Evolutionary conservation across 1,140 invertebrate species (phyloP), one percentile per base, ranked within the genome.

Genomic region (Drosophila chauvacae): DNA sequence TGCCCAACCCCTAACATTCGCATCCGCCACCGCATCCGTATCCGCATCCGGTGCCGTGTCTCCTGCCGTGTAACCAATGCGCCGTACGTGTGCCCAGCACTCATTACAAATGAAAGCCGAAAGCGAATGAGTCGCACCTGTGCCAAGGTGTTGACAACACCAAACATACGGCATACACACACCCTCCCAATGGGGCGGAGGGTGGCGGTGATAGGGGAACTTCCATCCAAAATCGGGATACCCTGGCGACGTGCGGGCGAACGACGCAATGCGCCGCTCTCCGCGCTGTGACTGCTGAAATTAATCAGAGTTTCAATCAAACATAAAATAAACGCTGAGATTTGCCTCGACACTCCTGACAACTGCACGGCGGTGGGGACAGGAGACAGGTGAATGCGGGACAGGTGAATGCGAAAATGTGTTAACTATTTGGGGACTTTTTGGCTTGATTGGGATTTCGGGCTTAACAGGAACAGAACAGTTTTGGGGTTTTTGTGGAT

Each of bases 261-360:
- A 50, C 66, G 68, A 61, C 47, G 50, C 39, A 41, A 41, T 44
- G 42, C 41, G 23, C 45, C 41, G 23, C 45, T 26, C 41, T 45
- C 30, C 35, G 23, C 53, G 28, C 51, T 35, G 30, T 71, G 72
- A 26, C 72, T 53, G 69, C 63, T 51, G 60, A 76, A 86, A 82
- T 87, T 87, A 86, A 86, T 86, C 82, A 86, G 78, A 86, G 83
- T 76, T 87, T 86, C 75, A 82, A 87, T 86, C 83, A 87, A 82
- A 87, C 76, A 75, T 76, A 76, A 82, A 82, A 86, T 83, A 87
- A 87, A 77, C 62, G 80, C 80, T 37, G 66, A 77, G 80, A 87
- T 83, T 83, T 80, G 70, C 73, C 39, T 56, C 59, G 83, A 81
- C 75, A 74, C 35, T 58, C 18, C 37, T 57, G 61, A 44, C 41